Base-by-base conservation (phyloP, 2,888 invertebrate species). In the Oscheius sp. region DNA sequence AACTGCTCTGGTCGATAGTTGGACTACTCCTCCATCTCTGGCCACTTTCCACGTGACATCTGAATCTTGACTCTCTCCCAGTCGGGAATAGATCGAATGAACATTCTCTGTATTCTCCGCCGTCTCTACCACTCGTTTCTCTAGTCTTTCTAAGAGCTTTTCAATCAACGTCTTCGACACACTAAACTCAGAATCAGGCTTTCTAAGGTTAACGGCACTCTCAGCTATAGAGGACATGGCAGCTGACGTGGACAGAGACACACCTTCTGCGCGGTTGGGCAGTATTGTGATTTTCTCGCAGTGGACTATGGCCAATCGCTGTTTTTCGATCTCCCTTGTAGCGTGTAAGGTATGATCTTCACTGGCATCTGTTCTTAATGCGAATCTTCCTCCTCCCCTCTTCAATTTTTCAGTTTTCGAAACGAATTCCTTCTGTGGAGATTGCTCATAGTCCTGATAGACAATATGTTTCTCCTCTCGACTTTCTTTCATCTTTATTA, bases 281-380 rank as follows among this genome's bases (percentile, higher is more conserved):
- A 75, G 67, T 45, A 72, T 51, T 47, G 69, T 65, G 24, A 36
- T 51, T 63, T 71, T 67, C 68, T 72, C 67, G 36, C 72, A 70
- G 66, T 77, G 73, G 32, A 68, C 59, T 50, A 72, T 57, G 5
- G 56, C 64, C 49, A 72, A 57, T 41, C 68, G 45, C 36, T 69
- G 59, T 32, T 72, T 73, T 12, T 66, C 41, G 9, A 77, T 41
- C 4, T 82, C 79, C 30, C 80, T 68, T 33, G 68, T 61, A 30
- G 74, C 68, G 57, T 59, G 63, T 20, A 74, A 66, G 26, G 73
- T 68, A 51, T 73, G 61, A 6, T 78, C 71, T 61, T 85, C 85
- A 14, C 81, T 71, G 5, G 83, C 83, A 44, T 82, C 79, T 9
- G 80, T 79, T 51, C 74, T 71, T 45, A 85, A 66, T 22, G 63